These are phyloP conservation scores for Naja naja DNA, from an alignment of 2,113 vertebrate species.

Conservation along the genomic window DNA sequence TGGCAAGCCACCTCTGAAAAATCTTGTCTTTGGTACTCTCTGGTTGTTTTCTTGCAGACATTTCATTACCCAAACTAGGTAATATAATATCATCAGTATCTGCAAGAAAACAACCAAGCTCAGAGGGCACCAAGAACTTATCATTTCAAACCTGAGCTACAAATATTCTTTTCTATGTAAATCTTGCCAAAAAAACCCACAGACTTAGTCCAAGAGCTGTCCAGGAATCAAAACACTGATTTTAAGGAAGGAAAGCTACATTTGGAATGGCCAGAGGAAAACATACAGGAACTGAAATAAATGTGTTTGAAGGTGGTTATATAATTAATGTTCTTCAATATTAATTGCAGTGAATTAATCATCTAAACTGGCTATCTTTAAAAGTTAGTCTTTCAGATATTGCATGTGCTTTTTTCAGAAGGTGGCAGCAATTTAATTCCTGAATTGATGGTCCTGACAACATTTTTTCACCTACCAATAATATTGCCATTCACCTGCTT, in stretches of 20 bases:
- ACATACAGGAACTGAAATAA: neutral
- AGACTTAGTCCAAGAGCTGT: neutral
- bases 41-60: neutral
- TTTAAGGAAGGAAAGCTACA: neutral
- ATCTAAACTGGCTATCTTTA: neutral
- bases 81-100: neutral
- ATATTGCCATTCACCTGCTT: neutral
- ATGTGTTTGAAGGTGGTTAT: neutral
- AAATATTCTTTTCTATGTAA: neutral
- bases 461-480: neutral
- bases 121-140: neutral
- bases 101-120: neutral
- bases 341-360: neutral
- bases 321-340: neutral
- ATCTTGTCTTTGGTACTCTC: neutral
- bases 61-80: neutral
- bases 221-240: neutral
- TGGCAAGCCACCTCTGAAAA: neutral
- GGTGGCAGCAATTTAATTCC: neutral
- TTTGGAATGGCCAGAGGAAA: neutral
- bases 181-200: neutral
- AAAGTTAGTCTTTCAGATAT: neutral
- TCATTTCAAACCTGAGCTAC: neutral
- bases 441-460: neutral
- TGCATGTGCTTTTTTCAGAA: neutral